A percentile compares a stretch with the other conserved stretches of the same genome.
phyloP scores from a whole-genome alignment of 2,113 vertebrate genomes.

The Mormoops blainvillei region DNA sequence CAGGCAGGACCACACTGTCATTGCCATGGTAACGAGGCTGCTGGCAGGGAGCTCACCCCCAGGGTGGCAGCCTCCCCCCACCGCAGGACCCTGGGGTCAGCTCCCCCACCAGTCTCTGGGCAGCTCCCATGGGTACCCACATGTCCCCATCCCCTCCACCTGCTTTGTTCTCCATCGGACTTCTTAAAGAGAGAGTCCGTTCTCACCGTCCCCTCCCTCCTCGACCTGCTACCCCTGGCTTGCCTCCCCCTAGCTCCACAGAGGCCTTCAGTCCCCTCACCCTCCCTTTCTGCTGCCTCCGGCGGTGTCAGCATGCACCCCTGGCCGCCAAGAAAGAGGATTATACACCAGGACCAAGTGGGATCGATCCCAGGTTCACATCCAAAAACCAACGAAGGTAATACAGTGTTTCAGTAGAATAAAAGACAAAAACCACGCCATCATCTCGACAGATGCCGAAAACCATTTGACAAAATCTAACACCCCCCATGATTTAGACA shows the following conservation, averaged over 20 bases:
- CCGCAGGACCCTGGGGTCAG: background rate
- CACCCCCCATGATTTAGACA: background rate
- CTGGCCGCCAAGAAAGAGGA: too few relatives aligned
- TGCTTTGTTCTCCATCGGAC: background rate
- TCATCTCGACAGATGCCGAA: background rate
- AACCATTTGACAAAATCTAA: background rate
- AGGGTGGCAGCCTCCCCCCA: background rate
- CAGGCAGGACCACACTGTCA: fast-evolving
- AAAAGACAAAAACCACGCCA: background rate
- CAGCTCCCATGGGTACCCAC: background rate
- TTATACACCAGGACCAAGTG: background rate
- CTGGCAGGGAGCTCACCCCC: background rate
- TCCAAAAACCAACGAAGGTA: background rate
- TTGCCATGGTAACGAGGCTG: background rate
- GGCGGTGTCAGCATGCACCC: too few relatives aligned
- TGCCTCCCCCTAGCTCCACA: too few relatives aligned
- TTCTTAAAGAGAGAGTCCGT: background rate
- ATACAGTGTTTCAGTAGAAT: background rate
- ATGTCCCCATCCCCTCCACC: background rate
- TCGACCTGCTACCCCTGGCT: too few relatives aligned
- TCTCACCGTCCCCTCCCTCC: too few relatives aligned
- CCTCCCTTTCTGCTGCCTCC: background rate
- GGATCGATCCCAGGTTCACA: background rate
- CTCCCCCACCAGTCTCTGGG: background rate
- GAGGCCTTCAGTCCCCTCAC: too few relatives aligned